phyloP scores from a whole-genome alignment of 92 coral and sea anemone genomes.

The Pocillopora meandrina region DNA sequence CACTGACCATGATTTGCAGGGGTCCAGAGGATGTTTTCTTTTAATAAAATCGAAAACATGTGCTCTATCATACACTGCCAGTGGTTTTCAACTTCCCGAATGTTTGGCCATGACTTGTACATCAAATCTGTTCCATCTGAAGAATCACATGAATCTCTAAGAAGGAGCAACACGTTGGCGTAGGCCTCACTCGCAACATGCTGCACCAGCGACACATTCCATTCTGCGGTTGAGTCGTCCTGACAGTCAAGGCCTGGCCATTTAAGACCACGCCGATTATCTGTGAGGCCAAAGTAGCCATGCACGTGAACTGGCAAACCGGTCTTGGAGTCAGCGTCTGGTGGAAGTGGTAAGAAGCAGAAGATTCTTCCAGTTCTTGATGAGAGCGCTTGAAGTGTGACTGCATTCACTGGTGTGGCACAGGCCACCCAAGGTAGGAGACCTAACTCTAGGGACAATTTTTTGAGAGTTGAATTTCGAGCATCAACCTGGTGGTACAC shows the following conservation, averaged over 20 bases:
- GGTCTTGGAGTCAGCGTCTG: conserved; percentile 84
- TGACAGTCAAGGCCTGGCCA: conserved; percentile 95
- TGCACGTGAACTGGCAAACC: conserved; percentile 94
- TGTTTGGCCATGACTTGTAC: conserved; percentile 76
- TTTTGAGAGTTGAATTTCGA: conserved; percentile 41
- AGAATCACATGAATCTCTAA: conserved; percentile 22
- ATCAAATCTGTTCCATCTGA: conserved; percentile 34
- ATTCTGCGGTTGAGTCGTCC: conserved; percentile 84
- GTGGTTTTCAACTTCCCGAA: conserved; percentile 54
- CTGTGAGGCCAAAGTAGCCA: conserved; percentile 92
- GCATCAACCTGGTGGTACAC: conserved; percentile 77
- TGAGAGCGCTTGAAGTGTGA: conserved; percentile 30
- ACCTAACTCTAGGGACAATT: conserved; percentile 54
- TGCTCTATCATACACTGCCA: conserved; percentile 74
- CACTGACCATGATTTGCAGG: conserved; percentile 62
- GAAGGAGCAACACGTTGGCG: conserved; percentile 50
- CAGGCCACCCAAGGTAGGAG: conserved; percentile 91
- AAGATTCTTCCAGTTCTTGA: conserved; percentile 76
- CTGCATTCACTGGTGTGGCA: conserved; percentile 71
- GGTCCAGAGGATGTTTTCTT: conserved; percentile 61
- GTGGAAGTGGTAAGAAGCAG: conserved; percentile 97
- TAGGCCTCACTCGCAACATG: conserved; percentile 71
- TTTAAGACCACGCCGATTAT: conserved; percentile 92
- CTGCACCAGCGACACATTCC: conserved; percentile 78
- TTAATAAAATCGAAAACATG: conserved; percentile 47